phyloP scores from a whole-genome alignment of 2,113 vertebrate species.

The Eidolon helvum region DNA sequence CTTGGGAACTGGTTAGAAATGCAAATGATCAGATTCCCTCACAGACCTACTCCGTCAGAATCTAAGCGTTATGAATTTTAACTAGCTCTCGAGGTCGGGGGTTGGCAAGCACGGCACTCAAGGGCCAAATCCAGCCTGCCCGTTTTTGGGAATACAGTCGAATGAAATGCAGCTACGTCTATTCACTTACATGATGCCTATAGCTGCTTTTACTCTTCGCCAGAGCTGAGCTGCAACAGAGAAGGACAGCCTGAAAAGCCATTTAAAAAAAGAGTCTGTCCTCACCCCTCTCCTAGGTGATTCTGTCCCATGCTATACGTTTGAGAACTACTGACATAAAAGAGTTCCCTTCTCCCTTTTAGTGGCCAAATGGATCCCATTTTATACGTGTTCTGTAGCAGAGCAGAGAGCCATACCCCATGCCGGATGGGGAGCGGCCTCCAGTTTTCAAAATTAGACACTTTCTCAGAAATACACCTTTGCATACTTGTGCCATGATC shows the following conservation, averaged over 20 bases:
- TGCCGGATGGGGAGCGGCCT: not conserved
- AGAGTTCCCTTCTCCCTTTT: not conserved
- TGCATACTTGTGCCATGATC: not conserved
- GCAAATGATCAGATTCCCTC: not conserved
- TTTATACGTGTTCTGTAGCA: not conserved
- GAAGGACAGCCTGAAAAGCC: rapidly evolving
- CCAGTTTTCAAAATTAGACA: not conserved
- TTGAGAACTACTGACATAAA: not conserved
- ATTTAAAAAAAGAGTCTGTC: not conserved
- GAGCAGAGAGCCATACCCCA: not conserved
- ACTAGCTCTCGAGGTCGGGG: too few relatives aligned
- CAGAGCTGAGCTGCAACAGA: not conserved
- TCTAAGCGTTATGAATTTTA: not conserved
- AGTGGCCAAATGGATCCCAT: not conserved
- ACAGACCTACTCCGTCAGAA: not conserved
- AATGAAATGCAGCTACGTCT: not conserved
- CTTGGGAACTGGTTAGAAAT: not conserved
- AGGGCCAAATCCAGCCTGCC: not conserved
- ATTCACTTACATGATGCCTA: not conserved
- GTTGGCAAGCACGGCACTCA: not conserved
- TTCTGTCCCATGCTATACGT: not conserved
- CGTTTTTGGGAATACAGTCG: not conserved
- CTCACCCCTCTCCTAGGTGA: not conserved
- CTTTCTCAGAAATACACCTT: not conserved
- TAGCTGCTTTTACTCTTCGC: not conserved